Base-by-base conservation (phyloP, 2,797 vertebrate genomes). In the Syngnathus rostellatus region DNA sequence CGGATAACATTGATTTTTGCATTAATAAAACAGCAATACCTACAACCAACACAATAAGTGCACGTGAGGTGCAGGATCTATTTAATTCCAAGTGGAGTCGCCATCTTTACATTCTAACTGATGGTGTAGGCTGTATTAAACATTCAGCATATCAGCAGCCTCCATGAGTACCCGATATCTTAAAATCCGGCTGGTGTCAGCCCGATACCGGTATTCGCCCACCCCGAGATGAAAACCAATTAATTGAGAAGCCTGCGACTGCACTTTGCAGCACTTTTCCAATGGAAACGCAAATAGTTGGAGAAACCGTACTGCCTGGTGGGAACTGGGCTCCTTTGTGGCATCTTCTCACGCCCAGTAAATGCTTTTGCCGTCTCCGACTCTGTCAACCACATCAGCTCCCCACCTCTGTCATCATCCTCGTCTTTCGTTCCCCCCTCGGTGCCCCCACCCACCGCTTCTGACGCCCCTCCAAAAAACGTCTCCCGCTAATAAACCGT, bases 401-500 rank as follows among this genome's bases (percentile, higher is more conserved):
- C 79, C 75, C 79, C 77, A 79, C 71, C 76, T 79, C 81, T 76
- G 80, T 83, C 87, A 80, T 83, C 82, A 63, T 80, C 75, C 77
- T 76, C 75, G 74, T 70, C 68, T 71, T 72, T 74, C 71, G 75
- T 76, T 75, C 71, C 77, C 66, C 70, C 66, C 69, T 68, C 55
- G 55, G 55, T 57, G 55, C 25, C 55, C 55, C 86, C 84, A 81
- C 82, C 83, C 79, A 68, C 86, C 76, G 81, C 40, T 83, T 76
- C 83, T 86, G 87, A 88, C 83, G 86, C 85, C 88, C 84, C 72
- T 88, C 60, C 83, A 80, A 88, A 84, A 83, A 57, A 37, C 55
- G 14, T 85, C 77, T 78, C 72, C 74, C 57, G 66, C 79, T 90
- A 91, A 90, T 90, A 90, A 89, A 89, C 77, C 76, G 72, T 81